These are phyloP conservation scores for Masticophis lateralis DNA, from an alignment of 2,797 vertebrate genomes.

Conservation along the genomic window DNA sequence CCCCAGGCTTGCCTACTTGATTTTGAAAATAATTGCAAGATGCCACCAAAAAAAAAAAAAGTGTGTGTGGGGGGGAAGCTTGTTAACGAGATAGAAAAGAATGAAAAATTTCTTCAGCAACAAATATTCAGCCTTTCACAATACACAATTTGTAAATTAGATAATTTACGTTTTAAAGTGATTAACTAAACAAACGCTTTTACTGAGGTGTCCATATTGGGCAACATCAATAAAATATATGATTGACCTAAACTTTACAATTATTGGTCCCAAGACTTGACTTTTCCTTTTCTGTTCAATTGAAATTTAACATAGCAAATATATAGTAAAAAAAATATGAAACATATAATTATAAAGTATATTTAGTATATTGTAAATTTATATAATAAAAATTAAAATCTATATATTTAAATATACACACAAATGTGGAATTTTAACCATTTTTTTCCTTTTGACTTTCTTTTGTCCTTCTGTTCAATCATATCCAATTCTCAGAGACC, in stretches of 20 bases:
- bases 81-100: background rate
- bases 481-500: background rate
- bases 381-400: background rate
- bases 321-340: background rate
- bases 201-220: background rate
- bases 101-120: background rate
- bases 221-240: background rate
- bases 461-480: background rate
- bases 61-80: background rate
- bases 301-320: background rate
- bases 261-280: background rate
- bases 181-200: background rate
- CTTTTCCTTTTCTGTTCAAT: background rate
- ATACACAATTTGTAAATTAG: background rate
- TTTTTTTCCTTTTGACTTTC: background rate
- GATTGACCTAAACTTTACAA: background rate
- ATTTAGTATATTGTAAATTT: background rate
- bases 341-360: background rate
- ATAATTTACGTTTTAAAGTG: background rate
- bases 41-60: background rate
- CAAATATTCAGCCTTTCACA: background rate
- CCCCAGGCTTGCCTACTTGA: background rate
- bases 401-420: background rate
- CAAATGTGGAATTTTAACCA: background rate
- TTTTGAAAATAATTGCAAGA: background rate